phyloP scores from a whole-genome alignment of 1,140 invertebrate species.

The Propsilocerus akamusi region DNA sequence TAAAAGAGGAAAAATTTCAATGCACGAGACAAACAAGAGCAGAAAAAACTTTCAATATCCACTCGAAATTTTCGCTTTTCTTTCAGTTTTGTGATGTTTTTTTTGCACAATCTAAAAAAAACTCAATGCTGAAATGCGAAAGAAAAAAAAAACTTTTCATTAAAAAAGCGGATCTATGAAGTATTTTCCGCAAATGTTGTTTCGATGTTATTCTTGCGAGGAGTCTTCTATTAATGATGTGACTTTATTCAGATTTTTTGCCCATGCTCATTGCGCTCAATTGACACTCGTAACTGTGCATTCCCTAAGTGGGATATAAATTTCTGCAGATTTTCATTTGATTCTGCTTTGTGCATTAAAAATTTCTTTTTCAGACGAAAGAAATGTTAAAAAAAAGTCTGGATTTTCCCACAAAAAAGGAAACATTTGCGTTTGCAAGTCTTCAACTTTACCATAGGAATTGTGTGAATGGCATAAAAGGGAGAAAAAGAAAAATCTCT shows the following conservation, averaged over 20 bases:
- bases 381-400: no score
- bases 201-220: constrained; percentile 1
- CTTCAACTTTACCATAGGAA: no score
- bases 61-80: not conserved
- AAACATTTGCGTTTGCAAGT: no score
- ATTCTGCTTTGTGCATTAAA: not conserved
- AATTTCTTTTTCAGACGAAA: not conserved
- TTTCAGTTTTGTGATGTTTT: not conserved
- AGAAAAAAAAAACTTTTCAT: not conserved
- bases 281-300: not conserved
- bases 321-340: constrained; percentile 3
- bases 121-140: not conserved
- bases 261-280: not conserved
- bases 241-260: no score
- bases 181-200: constrained; percentile 3
- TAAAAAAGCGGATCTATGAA: not conserved
- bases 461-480: no score
- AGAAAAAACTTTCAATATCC: not conserved
- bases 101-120: not conserved
- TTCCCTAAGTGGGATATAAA: not conserved
- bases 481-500: no score
- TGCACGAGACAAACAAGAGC: not conserved
- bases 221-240: no score
- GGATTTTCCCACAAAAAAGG: no score
- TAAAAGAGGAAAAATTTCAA: not conserved